Conservation (phyloP, 2,888 invertebrate genomes). For the Orgyia antiqua region DNA sequence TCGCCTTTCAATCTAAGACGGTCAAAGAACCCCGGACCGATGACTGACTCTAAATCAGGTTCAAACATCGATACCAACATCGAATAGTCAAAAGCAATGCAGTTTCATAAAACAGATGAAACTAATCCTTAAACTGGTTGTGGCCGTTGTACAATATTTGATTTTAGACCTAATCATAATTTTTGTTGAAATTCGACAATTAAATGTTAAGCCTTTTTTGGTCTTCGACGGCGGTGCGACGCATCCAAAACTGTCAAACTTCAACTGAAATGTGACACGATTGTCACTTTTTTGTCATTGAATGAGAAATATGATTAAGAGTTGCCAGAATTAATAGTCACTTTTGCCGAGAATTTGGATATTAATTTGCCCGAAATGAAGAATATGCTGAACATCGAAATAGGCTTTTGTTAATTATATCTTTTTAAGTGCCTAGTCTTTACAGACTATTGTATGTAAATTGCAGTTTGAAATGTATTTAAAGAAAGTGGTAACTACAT, state of each 20-base stretch:
- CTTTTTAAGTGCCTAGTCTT: too few species aligned
- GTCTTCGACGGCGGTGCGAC: conserved; percentile 45
- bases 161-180: conserved; percentile 43
- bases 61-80: too few species aligned
- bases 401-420: too few species aligned
- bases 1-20: too few species aligned
- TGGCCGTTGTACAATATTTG: conserved; percentile 15
- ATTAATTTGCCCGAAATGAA: too few species aligned
- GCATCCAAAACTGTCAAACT: conserved; percentile 64
- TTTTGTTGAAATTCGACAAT: conserved; percentile 57
- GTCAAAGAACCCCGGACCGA: too few species aligned
- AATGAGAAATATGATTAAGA: conserved; percentile 14
- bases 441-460: too few species aligned
- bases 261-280: conserved; percentile 68
- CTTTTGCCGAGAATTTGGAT: too few species aligned
- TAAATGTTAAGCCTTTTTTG: conserved; percentile 57
- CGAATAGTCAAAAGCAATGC: conserved; percentile 15
- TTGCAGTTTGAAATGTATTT: too few species aligned
- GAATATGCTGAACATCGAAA: too few species aligned
- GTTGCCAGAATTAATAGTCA: conserved; percentile 7
- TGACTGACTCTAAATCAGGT: too few species aligned
- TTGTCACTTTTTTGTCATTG: conserved; percentile 49
- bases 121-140: conserved; percentile 40
- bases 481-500: too few species aligned
- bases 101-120: conserved; percentile 29